A percentile compares a stretch with the other conserved stretches of the same genome.
Evolutionary conservation across 1,140 invertebrate genomes (phyloP).

Genomic region (Batillaria attramentaria): DNA sequence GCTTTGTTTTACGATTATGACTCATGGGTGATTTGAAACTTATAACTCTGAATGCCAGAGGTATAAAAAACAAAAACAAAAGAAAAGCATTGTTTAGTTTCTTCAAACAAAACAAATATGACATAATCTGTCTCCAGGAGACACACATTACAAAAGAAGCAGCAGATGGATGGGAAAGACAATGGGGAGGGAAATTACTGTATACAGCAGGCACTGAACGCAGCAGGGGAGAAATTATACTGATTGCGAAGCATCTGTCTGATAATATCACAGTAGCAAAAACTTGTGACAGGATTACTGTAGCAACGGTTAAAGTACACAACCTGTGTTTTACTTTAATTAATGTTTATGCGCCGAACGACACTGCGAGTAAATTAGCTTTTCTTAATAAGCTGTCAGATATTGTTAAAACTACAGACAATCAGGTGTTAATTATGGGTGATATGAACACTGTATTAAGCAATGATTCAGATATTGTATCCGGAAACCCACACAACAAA

Average conservation of each 20-base stretch:
- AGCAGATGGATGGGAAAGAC: neutral
- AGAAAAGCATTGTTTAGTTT: neutral
- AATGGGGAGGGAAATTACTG: too few species aligned
- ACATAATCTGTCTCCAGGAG: neutral
- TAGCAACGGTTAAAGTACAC: too few species aligned
- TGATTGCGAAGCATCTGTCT: neutral
- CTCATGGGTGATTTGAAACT: neutral
- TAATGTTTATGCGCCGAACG: neutral
- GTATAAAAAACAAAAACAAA: constrained; percentile 4
- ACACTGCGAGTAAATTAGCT: neutral
- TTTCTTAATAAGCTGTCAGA: neutral
- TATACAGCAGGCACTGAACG: neutral
- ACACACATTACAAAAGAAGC: neutral
- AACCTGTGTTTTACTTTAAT: neutral
- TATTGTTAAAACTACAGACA: neutral
- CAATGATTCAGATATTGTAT: neutral
- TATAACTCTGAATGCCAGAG: neutral
- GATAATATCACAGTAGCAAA: neutral
- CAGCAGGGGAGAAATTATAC: neutral
- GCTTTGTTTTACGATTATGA: neutral
- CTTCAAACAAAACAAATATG: neutral
- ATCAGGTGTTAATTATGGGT: neutral
- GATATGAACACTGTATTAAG: neutral
- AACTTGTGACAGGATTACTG: too few species aligned
- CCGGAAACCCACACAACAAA: neutral